Conservation (phyloP, 1,140 invertebrate genomes). For the Armadillidium nasatum region DNA sequence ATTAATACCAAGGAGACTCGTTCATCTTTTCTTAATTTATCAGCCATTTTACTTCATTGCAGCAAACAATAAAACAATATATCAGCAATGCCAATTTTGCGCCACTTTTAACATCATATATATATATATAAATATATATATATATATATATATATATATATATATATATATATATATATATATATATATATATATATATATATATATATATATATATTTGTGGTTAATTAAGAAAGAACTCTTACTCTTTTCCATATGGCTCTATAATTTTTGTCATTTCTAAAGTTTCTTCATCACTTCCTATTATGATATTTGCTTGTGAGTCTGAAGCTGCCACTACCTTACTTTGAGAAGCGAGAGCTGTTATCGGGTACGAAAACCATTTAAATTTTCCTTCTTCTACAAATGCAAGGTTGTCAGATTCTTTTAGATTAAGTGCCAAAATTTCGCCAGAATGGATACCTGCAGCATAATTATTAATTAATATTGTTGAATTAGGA, state of each 20-base stretch:
- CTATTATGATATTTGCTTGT: not conserved
- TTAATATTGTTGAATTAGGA: no score
- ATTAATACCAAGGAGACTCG: no score
- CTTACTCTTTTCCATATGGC: not conserved
- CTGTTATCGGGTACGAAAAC: not conserved
- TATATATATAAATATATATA: no score
- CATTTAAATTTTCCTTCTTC: not conserved
- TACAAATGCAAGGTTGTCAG: not conserved
- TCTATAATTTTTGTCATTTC: not conserved
- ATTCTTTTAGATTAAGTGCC: not conserved
- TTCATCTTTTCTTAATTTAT: no score
- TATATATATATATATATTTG: not conserved
- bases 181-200: conserved; percentile 10
- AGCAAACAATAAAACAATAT: no score
- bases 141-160: no score
- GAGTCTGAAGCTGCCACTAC: not conserved
- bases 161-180: conserved; percentile 9
- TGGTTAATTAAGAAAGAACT: no score
- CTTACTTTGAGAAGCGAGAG: not conserved
- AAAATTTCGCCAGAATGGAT: not conserved
- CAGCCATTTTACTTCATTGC: no score
- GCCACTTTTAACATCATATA: no score
- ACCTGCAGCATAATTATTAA: not conserved
- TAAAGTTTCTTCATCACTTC: not conserved
- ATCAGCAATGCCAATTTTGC: no score